Evolutionary conservation across 2,113 vertebrate genomes (phyloP), one percentile per base, ranked within the genome.

Genomic region (Cyprinodon brontotheroides): DNA sequence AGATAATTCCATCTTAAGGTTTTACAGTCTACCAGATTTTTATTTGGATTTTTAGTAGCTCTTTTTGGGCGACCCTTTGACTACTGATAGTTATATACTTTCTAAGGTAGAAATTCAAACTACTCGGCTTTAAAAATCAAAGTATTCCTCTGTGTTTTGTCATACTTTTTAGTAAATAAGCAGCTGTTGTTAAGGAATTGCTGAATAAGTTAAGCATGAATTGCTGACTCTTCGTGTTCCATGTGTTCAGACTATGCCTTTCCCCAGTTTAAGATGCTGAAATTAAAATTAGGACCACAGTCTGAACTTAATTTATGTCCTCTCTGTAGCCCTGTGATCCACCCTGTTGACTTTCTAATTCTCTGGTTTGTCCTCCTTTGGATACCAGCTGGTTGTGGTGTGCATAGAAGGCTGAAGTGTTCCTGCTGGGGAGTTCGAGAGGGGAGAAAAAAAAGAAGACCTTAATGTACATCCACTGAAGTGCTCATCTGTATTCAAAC

Each of bases 401-500:
- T 53, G 38, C 50, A 29, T 63, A 66, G 72, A 83, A 53, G 57
- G 75, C 75, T 65, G 67, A 64, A 72, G 77, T 60, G 68, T 69
- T 57, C 57, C 47, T 75, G 59, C 68, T 71, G 61, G 79, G 75
- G 82, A 77, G 71, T 70, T 72, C 77, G 48, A 79, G 65, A 59
- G 68, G 38, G 39, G n/a, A 45, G 14, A 45, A 66, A 64, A 70
- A 74, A 36, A 63, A 48, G 69, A 68, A 75, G 41, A 83, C 37
- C 86, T 85, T 84, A 91, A 91, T 86, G 92, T 90, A 86, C 82
- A 87, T 84, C 87, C 85, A 82, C 89, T 50, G 75, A 84, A 85
- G 87, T 60, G 77, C 89, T 93, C 87, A 93, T 95, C 91, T 91
- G 86, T 92, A 95, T 94, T 94, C 93, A 45, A 78, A 77, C 67